Conservation (phyloP, 1,140 invertebrate species). For the Zaprionus taronus region DNA sequence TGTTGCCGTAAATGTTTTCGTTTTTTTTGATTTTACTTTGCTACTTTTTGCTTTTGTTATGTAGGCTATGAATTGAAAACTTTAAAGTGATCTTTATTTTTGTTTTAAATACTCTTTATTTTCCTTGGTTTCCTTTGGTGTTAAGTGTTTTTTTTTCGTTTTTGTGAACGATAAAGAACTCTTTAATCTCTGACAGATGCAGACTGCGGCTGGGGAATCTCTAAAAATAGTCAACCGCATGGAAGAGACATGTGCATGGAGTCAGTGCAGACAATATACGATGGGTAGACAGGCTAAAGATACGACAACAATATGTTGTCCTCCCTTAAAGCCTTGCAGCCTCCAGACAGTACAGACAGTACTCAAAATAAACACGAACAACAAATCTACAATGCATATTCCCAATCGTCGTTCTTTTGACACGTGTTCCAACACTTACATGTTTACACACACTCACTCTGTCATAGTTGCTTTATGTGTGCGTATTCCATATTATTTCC, state of each 20-base stretch:
- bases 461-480: constrained; percentile 9
- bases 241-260: constrained; percentile 34
- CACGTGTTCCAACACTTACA: constrained; percentile 34
- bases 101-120: neutral
- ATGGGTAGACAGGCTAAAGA: constrained; percentile 3
- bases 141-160: neutral
- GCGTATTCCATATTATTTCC: constrained; percentile 11
- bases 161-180: neutral
- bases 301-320: neutral
- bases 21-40: constrained; percentile 25
- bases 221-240: constrained; percentile 43
- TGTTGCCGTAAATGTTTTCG: constrained; percentile 42
- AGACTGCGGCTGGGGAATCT: neutral
- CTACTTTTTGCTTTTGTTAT: constrained; percentile 18
- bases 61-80: no score
- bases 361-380: constrained; percentile 32
- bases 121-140: neutral
- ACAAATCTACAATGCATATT: constrained; percentile 7
- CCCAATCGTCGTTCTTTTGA: constrained; percentile 11
- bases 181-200: constrained; percentile 27
- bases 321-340: neutral
- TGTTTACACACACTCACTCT: neutral
- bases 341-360: constrained; percentile 11
- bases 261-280: constrained; percentile 23
- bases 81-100: neutral